These are phyloP conservation scores for Copidosoma floridanum DNA, from an alignment of 1,140 invertebrate genomes.

Conservation along the genomic window DNA sequence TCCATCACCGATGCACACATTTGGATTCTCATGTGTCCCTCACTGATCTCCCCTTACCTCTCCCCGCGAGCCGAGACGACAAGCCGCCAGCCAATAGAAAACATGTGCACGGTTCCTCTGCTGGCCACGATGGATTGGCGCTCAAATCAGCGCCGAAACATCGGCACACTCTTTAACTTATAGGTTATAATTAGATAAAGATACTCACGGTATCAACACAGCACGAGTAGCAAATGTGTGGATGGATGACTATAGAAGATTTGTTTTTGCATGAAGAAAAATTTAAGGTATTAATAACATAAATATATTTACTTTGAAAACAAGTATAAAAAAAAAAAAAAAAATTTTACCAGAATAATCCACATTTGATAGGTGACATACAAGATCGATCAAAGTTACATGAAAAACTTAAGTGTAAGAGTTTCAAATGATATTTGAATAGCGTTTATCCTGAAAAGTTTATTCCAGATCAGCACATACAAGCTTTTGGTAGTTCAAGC, in stretches of 20 bases:
- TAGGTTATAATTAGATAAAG: constrained; percentile 81
- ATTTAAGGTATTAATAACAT: constrained; percentile 60
- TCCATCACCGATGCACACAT: too few species aligned
- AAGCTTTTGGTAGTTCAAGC: constrained; percentile 69
- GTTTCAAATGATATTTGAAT: constrained; percentile 78
- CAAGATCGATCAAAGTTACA: constrained; percentile 69
- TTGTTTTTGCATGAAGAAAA: constrained; percentile 82
- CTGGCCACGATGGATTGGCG: too few species aligned
- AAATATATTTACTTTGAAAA: not conserved
- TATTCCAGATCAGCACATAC: constrained; percentile 77
- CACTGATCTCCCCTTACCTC: too few species aligned
- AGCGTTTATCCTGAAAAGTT: constrained; percentile 85
- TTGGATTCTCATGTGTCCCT: too few species aligned
- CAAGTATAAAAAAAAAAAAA: too few species aligned
- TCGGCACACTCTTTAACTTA: constrained; percentile 95
- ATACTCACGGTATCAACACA: constrained; percentile 92
- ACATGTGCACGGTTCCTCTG: too few species aligned
- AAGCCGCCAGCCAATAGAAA: too few species aligned
- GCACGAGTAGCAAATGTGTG: constrained; percentile 90
- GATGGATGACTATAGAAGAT: constrained; percentile 93
- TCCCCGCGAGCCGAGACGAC: too few species aligned
- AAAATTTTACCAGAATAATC: constrained; percentile 50
- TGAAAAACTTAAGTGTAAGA: constrained; percentile 73
- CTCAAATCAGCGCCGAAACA: too few species aligned
- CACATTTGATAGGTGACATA: constrained; percentile 67